Base-by-base conservation (phyloP, 2,797 vertebrate genomes). In the Channallabes apus region DNA sequence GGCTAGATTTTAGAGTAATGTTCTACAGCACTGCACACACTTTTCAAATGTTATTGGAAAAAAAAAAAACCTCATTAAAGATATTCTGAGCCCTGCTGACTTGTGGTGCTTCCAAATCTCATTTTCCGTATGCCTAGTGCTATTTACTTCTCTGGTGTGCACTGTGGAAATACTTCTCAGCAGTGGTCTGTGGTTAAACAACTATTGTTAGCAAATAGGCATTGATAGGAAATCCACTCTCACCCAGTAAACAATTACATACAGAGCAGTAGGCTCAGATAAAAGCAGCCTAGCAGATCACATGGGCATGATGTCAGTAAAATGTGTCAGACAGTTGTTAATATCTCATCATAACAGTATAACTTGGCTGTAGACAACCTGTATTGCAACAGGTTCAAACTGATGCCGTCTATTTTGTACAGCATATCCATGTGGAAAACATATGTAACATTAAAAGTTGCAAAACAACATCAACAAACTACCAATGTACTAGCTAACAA, bases 131-230 rank as follows among this genome's bases (percentile, higher is more conserved):
- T 81, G 64, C 46, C 64, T 81, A 68, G 62, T 68, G 80, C 80
- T 81, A 68, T 67, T 81, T 54, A 75, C 82, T 61, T 35, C 82
- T 72, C n/a, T 71, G 82, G 32, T 75, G 56, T 32, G 24, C 82
- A 62, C 72, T 46, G 67, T 68, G 32, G 75, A 79, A 68, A 67
- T 58, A 84, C 18, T 68, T 79, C 51, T 67, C 62, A 83, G 69
- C 82, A 72, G 56, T 75, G 82, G 56, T 83, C 68, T 72, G 82
- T 61, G 82, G 82, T 83, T 83, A 75, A 75, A 62, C 17, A 65
- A 84, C 54, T 84, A 68, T 84, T 84, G 83, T 79, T 84, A 75
- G 82, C 56, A 83, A 71, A 83, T 41, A 83, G 69, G 65, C 65
- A 75, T 62, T 68, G 64, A 81, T 81, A 81, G 64, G 80, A 81